A percentile compares a stretch with the other conserved stretches of the same genome.
Conservation (phyloP, 2,113 vertebrate genomes). For the Grantiella picta region DNA sequence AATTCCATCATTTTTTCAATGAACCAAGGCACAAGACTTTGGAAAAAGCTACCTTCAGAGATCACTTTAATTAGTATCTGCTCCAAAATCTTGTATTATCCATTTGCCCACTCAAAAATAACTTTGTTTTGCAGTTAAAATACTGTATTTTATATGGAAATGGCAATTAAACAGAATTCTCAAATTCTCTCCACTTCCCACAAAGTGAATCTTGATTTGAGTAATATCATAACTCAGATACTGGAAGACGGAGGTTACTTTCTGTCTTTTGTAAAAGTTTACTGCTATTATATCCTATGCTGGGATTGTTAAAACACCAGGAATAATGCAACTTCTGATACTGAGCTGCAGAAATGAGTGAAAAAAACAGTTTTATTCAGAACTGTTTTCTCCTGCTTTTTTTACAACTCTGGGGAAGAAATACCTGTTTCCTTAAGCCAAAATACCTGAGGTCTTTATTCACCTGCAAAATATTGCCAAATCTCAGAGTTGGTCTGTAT, state of each 20-base stretch:
- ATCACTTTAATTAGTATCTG: not conserved
- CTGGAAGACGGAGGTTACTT: not conserved
- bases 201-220: not conserved
- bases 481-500: not conserved
- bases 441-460: not conserved
- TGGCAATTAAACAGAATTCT: not conserved
- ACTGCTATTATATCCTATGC: not conserved
- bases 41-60: not conserved
- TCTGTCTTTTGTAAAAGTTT: not conserved
- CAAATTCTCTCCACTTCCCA: not conserved
- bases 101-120: not conserved
- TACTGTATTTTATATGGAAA: not conserved
- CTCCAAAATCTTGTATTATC: not conserved
- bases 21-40: not conserved
- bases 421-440: not conserved
- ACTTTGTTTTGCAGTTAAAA: not conserved
- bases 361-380: not conserved
- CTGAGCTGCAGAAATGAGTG: not conserved
- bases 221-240: not conserved
- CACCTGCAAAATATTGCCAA: not conserved
- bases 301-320: not conserved
- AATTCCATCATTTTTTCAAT: not conserved
- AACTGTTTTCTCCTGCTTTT: not conserved
- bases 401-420: not conserved
- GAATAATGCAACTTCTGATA: not conserved